Percentiles rank a stretch among this genome's conserved stretches.
phyloP scores from a whole-genome alignment of 1,140 invertebrate genomes.

The Apis cerana region DNA sequence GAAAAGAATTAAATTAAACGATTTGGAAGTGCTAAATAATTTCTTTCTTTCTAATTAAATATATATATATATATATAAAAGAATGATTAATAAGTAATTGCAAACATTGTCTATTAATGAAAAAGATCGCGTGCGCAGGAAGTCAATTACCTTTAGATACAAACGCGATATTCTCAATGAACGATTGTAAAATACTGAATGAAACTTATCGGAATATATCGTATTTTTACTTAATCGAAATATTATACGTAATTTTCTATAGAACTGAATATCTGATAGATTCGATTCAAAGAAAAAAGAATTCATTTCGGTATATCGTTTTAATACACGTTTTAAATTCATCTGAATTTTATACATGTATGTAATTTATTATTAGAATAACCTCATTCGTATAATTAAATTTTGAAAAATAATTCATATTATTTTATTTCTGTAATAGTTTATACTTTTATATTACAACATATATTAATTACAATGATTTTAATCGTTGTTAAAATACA shows the following conservation, averaged over 20 bases:
- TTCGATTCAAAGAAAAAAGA: neutral
- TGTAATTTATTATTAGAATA: too few species aligned
- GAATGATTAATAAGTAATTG: neutral
- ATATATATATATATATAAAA: neutral
- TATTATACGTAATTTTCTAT: constrained; percentile 7
- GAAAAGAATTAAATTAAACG: too few species aligned
- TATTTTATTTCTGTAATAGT: neutral
- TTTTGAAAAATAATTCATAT: too few species aligned
- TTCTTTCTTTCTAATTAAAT: neutral
- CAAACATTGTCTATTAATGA: constrained; percentile 35
- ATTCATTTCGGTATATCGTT: neutral
- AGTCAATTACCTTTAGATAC: constrained; percentile 11
- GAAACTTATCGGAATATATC: neutral
- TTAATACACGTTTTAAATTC: neutral
- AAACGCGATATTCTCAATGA: constrained; percentile 33
- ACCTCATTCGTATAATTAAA: too few species aligned
- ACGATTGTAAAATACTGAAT: constrained; percentile 14
- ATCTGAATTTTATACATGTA: neutral
- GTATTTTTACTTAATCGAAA: constrained; percentile 11
- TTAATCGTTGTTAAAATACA: neutral
- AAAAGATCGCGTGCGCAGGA: constrained; percentile 26
- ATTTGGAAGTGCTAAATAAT: neutral
- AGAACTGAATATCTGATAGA: neutral
- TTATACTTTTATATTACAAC: neutral
- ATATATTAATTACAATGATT: neutral